Percentiles rank a stretch among this genome's conserved stretches.
Conservation (phyloP, 2,888 invertebrate genomes). For the Morpho achilles region DNA sequence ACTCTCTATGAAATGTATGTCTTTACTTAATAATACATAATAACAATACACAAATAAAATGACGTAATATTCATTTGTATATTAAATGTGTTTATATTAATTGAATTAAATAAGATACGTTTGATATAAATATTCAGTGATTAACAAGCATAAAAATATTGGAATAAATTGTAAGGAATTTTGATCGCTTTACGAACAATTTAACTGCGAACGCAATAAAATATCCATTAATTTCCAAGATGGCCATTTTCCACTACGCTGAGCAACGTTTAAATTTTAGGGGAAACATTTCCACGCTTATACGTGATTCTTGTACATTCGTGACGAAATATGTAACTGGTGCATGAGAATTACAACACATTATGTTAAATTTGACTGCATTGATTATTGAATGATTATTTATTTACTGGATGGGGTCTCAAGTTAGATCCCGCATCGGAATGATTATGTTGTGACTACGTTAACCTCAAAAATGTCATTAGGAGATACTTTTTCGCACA, state of each 20-base stretch:
- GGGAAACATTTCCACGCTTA: slow-evolving; percentile 34
- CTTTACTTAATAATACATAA: too few species aligned
- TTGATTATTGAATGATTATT: too few species aligned
- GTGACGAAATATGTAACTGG: neutral
- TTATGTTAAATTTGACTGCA: neutral
- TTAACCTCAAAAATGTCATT: too few species aligned
- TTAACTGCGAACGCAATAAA: slow-evolving; percentile 71
- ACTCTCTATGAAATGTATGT: too few species aligned
- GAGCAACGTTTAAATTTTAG: slow-evolving; percentile 54
- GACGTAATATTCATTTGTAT: too few species aligned
- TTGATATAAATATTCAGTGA: neutral
- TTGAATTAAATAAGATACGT: neutral
- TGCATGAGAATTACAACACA: slow-evolving; percentile 1
- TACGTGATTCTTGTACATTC: slow-evolving; percentile 25
- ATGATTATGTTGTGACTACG: too few species aligned
- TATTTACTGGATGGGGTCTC: too few species aligned
- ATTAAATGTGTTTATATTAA: neutral
- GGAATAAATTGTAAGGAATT: slow-evolving; percentile 41
- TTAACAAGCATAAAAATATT: slow-evolving; percentile 32
- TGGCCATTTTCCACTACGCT: slow-evolving; percentile 66
- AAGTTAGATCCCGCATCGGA: too few species aligned
- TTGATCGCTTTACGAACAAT: slow-evolving; percentile 64
- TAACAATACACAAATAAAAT: too few species aligned
- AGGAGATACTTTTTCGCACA: too few species aligned
- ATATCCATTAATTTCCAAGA: slow-evolving; percentile 74